Evolutionary conservation across 30 jellyfish, hydroid and myxozoan species (phyloP), one percentile per base, ranked within the genome.

Genomic region (Chrysaora quinquecirrha): DNA sequence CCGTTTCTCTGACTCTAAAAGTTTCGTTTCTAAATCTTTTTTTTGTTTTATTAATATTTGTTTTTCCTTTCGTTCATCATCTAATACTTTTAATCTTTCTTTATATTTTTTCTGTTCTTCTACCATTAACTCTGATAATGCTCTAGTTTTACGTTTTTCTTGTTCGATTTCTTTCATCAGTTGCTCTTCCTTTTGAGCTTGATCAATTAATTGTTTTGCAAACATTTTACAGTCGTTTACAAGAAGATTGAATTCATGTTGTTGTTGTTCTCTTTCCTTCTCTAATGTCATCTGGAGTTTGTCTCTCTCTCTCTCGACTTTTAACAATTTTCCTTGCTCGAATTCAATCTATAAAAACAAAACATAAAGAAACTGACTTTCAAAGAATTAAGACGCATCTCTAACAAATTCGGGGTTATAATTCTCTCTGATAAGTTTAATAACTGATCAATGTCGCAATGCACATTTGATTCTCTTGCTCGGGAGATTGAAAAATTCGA

Each of bases 211-310:
- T 52, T 87, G 96, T 60, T 60, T 79, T 19, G 97, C 96, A 43
- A 85, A 87, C 88, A 87, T 88, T 76, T 94, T 87, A 47, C 97
- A 94, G 72, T 94, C 99, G 64, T 94, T 80, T 29, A 94, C 74
- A 71, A 94, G 70, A 21, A 70, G 43, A 18, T 75, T 58, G 49
- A 94, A 87, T 21, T 90, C 92, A 34, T 52, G 64, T 46, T 87
- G 93, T 25, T 94, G 96, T 50, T 87, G 95, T 19, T 73, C 83
- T 3, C 99, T 84, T 20, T 86, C 99, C 27, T 49, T 71, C 56
- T 83, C 95, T 25, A 94, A 49, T 34, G 87, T 43, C 34, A 72
- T 34, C 63, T 75, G 16, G 12, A 87, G 58, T 46, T 72, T 33
- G 77, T 94, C 96, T 56, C 87, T 64, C 52, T 94, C 99, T 63